These are phyloP conservation scores for Hapalemur alaotrensis DNA, from an alignment of 2,797 vertebrate species.

Conservation along the genomic window DNA sequence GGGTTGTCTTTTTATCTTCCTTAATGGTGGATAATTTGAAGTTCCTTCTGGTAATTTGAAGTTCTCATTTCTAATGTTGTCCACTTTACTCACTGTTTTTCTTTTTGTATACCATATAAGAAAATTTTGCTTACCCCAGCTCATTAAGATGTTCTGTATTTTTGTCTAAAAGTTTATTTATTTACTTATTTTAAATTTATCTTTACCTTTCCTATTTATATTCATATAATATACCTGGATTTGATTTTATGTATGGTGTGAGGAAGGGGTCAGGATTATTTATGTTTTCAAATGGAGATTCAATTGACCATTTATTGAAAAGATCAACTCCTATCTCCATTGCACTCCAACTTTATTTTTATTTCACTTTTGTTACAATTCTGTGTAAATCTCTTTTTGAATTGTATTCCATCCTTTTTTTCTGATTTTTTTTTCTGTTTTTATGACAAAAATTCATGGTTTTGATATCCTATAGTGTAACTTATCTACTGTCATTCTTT, in stretches of 20 bases:
- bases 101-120: not conserved
- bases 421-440: not conserved
- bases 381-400: not conserved
- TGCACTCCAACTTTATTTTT: not conserved
- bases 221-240: not conserved
- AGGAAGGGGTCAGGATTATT: not conserved
- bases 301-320: not conserved
- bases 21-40: not conserved
- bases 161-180: not conserved
- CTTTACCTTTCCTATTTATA: not conserved
- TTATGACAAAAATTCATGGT: not conserved
- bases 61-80: not conserved
- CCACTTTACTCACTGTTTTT: not conserved
- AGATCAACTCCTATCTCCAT: not conserved
- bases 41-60: not conserved
- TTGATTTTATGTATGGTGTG: not conserved
- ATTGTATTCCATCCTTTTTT: not conserved
- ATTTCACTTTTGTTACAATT: not conserved
- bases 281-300: not conserved
- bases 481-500: not conserved
- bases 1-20: not conserved
- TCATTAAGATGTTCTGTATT: not conserved
- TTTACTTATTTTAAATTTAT: not conserved
- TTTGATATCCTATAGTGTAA: not conserved
- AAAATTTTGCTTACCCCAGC: not conserved